Base-by-base conservation (phyloP, 1,140 invertebrate genomes). In the Glomeris maerens region DNA sequence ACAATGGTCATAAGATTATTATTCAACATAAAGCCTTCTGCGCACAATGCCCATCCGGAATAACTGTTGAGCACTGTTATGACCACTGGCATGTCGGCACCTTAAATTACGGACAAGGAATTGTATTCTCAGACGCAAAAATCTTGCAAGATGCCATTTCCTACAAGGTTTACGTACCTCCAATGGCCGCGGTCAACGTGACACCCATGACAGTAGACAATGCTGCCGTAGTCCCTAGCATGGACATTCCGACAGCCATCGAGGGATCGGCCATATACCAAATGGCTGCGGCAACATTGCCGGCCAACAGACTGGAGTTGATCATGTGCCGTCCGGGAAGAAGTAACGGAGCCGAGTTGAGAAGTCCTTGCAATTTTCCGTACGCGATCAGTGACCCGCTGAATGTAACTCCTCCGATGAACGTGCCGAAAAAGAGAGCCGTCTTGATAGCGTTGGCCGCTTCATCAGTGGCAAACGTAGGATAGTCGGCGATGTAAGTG, bases 11-110 rank as follows among this genome's bases (percentile, higher is more conserved):
- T 87, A 27, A 92, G 67, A 56, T 84, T 88, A 67, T 92, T 92
- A 67, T 92, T 86, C 31, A 93, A 69, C 87, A 92, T 91, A 66
- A 93, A 91, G 38, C 88, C 88, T 72, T 92, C 87, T 29, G 87
- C 87, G 70, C 78, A 79, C 40, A 91, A 69, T 17, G 87, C 86
- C 86, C 87, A 92, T 26, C 78, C 77, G 53, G 74, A 77, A 62
- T 79, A 79, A 59, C 79, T 83, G 74, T 93, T 93, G 3, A 92
- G 69, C 1, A 92, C 87, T 17, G 88, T 91, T 54, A 92, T 91
- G 1, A 92, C 87, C 1, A 92, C 88, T 2, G 87, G 88, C 88
- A 92, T 92, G 67, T 91, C 87, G 57, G 86, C 86, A 59, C 81
- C 79, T 79, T 56, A 45, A 42, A 42, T 36, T 36, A 10, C 10